Percentiles rank a stretch among this genome's conserved stretches.
Evolutionary conservation across 92 coral and sea anemone genomes (phyloP).

Genomic region (Siderastrea radians): DNA sequence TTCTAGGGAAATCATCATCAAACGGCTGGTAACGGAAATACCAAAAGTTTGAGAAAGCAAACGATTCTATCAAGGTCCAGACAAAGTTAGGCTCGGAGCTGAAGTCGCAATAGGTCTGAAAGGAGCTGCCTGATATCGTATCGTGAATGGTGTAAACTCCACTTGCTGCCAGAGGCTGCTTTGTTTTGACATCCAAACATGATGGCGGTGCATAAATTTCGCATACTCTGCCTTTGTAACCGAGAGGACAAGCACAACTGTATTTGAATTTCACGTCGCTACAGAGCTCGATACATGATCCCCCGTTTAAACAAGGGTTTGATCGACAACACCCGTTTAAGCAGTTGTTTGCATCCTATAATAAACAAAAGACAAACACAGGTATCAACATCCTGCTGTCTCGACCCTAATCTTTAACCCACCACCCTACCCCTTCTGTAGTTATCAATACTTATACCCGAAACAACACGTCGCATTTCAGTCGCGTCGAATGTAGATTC

Average conservation of each 20-base stretch:
- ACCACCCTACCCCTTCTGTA: no score
- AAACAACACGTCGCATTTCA: no score
- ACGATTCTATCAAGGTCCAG: slow-evolving; percentile 59
- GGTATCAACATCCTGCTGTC: not conserved
- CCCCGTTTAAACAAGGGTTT: slow-evolving; percentile 36
- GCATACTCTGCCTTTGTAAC: slow-evolving; percentile 20
- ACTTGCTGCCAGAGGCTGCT: not conserved
- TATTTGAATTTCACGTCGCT: slow-evolving; percentile 21
- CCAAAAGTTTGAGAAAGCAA: not conserved
- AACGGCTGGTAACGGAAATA: not conserved
- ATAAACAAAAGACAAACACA: not conserved
- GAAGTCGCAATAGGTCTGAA: slow-evolving; percentile 33
- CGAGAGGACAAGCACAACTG: slow-evolving; percentile 25
- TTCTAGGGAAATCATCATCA: slow-evolving; percentile 10
- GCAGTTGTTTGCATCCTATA: slow-evolving; percentile 19
- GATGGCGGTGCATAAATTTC: slow-evolving; percentile 5
- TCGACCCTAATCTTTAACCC: no score
- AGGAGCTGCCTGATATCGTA: not conserved
- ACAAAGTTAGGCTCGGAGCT: slow-evolving; percentile 32
- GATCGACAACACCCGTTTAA: slow-evolving; percentile 48
- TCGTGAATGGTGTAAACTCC: slow-evolving; percentile 28
- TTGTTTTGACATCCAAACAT: slow-evolving; percentile 1
- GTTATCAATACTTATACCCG: no score
- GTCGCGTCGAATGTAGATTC: no score
- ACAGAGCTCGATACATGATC: slow-evolving; percentile 41